Base-by-base conservation (phyloP, 2,888 invertebrate species). In the Oxytorus armatus region DNA sequence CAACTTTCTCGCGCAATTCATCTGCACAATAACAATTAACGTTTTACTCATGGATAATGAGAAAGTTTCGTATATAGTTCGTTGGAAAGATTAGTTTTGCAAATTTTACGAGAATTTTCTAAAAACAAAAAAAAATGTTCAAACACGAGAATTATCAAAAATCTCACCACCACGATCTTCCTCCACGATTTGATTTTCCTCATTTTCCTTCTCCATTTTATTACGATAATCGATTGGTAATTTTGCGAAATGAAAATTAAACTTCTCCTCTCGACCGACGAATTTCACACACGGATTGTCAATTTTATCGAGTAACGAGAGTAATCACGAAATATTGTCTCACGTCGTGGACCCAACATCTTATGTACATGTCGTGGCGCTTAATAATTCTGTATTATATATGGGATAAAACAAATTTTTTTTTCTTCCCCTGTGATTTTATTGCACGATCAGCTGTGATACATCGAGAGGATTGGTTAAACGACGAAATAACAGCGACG, bases 131-230 rank as follows among this genome's bases (percentile, higher is more conserved):
- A 49, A 29, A 61, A 69, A 59, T 36, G 0, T 4, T 10, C 16
- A 3, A 11, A 16, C 47, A n/a, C n/a, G n/a, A n/a, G n/a, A n/a
- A n/a, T n/a, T n/a, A n/a, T n/a, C n/a, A n/a, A n/a, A n/a, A 79
- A 57, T 84, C 86, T 44, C 84, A 89, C 89, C 89, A 61, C 86
- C 84, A 21, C 77, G 82, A 66, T 88, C 84, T 53, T 84, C 83
- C 61, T 76, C 74, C 63, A 81, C 70, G 49, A 80, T 74, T 14
- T 77, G 53, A 75, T 81, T 85, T 10, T 86, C 84, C 69, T 85
- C 73, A n/a, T 83, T 77, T 39, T 85, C 84, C 74, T 84, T 88
- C 77, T 89, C 88, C 89, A 89, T 89, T n/a, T n/a, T 70, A 59
- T 84, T 83, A 49, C 33, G 33, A 63, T 47, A 16, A 33, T 33